Conservation (phyloP, 2,888 invertebrate species). For the Polydrusus cervinus region DNA sequence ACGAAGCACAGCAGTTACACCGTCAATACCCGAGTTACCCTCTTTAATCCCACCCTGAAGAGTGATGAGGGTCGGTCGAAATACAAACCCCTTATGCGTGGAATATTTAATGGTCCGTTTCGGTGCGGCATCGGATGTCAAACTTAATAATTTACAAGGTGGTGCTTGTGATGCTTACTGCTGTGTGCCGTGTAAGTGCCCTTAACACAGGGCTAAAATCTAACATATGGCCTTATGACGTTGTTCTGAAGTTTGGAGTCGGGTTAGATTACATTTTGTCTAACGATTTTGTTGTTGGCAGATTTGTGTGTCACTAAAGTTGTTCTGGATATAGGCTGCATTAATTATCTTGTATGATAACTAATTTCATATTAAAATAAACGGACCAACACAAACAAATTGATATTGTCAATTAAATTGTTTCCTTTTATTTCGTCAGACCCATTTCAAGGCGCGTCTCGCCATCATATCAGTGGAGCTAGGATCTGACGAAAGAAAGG, state of each 20-base stretch:
- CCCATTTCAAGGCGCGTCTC: too few species aligned
- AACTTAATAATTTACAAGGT: slow-evolving; percentile 41
- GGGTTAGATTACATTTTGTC: not conserved
- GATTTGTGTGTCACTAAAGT: not conserved
- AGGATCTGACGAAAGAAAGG: too few species aligned
- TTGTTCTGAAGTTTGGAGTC: slow-evolving; percentile 12
- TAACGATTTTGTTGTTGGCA: slow-evolving; percentile 5
- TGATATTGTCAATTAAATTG: too few species aligned
- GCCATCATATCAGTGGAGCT: too few species aligned
- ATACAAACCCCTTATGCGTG: slow-evolving; percentile 32
- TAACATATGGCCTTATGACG: slow-evolving; percentile 31
- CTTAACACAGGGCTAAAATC: slow-evolving; percentile 18
- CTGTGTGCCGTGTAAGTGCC: slow-evolving; percentile 24
- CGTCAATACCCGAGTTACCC: slow-evolving; percentile 14
- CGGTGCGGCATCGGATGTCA: slow-evolving; percentile 37
- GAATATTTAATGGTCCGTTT: slow-evolving; percentile 37
- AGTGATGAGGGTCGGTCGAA: slow-evolving; percentile 27
- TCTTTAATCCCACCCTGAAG: slow-evolving; percentile 22
- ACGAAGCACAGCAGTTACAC: slow-evolving; percentile 6
- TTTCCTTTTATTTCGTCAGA: too few species aligned
- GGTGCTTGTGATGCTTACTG: slow-evolving; percentile 33
- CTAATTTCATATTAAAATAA: too few species aligned
- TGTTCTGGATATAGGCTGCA: not conserved
- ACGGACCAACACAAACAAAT: too few species aligned
- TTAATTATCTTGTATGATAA: too few species aligned